Evolutionary conservation across 2,888 invertebrate genomes (phyloP), one percentile per base, ranked within the genome.

Genomic region (Dryomyza anilis): DNA sequence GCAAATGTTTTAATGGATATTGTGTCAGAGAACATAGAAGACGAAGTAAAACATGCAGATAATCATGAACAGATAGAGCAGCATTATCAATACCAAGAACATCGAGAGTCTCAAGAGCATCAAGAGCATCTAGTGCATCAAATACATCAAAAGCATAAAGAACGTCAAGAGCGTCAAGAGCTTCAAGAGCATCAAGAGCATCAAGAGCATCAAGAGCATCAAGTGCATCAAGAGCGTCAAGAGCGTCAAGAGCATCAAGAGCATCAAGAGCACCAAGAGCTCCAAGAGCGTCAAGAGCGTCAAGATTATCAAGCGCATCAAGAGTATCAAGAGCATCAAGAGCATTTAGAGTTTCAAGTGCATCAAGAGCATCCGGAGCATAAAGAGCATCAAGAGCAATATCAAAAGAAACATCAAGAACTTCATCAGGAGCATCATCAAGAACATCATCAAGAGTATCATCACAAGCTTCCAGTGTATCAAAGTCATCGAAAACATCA

Each of bases 251-350:
- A 48, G 16, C 45, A 46, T 14, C 25, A 48, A 19, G 23, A 23
- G 48, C 45, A n/a, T 10, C 52, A 30, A 10, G 25, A 58, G 33
- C 46, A 64, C 1, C 48, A 62, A 14, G 63, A 66, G 21, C 23
- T n/a, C 12, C 27, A n/a, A 12, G 39, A 61, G 2, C 46, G 23
- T 21, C 46, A 45, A 19, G 43, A 48, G 23, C 60, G 29, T 14
- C 57, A 25, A 30, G 58, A 48, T 50, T 64, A 57, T 61, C 25
- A 65, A 63, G 33, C 62, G 55, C 19, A 36, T 46, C 43, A 52
- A 52, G 43, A 48, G 10, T 23, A 33, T 30, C 55, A 19, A 10
- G 55, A n/a, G 10, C 33, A 21, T 55, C 16, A 33, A 23, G 65
- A 52, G 59, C 67, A 55, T 50, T 57, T 48, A 21, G 39, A 65